Base-by-base conservation (phyloP, 2,888 invertebrate species). In the Rhamnusium bicolor region DNA sequence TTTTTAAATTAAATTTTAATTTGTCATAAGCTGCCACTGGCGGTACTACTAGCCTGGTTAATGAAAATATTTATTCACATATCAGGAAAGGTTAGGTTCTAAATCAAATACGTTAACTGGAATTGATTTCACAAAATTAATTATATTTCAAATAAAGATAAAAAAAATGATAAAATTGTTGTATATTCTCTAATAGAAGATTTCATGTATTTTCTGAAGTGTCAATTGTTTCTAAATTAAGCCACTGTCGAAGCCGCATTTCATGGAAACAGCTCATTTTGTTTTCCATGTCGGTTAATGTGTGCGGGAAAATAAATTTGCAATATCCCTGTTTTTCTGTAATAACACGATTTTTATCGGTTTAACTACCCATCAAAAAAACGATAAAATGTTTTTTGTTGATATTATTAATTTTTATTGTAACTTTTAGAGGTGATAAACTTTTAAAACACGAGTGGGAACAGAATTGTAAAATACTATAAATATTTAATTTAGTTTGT, bases 381-480 rank as follows among this genome's bases (percentile, higher is more conserved):
- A 8, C 16, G 16, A 40, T 40, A 40, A 40, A 40, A 40, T 3
- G n/a, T 5, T 56, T 24, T 27, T 7, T 56, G 56, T 29, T 56
- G 53, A 53, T 53, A 16, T 51, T 51, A 56, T n/a, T 16, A 56
- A 27, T 56, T 29, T 32, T 40, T 18, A 29, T 40, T 18, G 32
- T 16, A 18, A 16, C n/a, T 60, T 60, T 60, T 60, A 60, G 32
- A 60, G 29, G 29, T 29, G 7, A 18, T 60, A 60, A 60, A 60
- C 40, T 32, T 60, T 14, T 18, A 29, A 29, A 60, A n/a, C n/a
- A n/a, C n/a, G 29, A 60, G 58, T 32, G 58, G 29, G 29, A 29
- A 29, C 14, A 1, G 54, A 29, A 60, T 18, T 18, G 29, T 29
- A 40, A 40, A 60, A 60, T n/a, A n/a, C n/a, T 40, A 40, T 60